Conservation (phyloP, 2,888 invertebrate genomes). For the Mantis religiosa region DNA sequence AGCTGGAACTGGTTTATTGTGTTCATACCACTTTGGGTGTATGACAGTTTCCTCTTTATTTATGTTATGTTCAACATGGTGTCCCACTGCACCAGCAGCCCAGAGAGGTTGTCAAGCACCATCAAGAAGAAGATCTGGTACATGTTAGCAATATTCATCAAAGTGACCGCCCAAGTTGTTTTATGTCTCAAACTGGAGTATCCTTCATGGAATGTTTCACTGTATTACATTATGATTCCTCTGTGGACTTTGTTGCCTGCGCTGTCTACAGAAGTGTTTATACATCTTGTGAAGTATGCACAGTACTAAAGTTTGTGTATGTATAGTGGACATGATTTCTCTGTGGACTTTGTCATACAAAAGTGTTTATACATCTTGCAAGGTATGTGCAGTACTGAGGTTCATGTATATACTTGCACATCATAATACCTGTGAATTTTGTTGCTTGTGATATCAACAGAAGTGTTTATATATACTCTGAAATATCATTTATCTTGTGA, state of each 20-base stretch:
- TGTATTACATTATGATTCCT: constrained; percentile 80
- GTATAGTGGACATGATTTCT: no score
- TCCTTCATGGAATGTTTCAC: constrained; percentile 62
- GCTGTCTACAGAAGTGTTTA: constrained; percentile 71
- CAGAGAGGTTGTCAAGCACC: constrained; percentile 48
- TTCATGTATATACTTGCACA: no score
- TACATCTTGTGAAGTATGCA: constrained; percentile 37
- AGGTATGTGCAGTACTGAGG: neutral
- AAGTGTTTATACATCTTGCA: no score
- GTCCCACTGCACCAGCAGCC: constrained; percentile 64
- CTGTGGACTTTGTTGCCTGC: constrained; percentile 79
- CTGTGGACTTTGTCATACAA: no score
- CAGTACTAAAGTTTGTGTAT: neutral
- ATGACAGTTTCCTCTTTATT: constrained; percentile 76
- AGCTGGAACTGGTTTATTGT: constrained; percentile 96
- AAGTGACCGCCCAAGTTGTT: constrained; percentile 83
- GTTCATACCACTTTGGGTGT: constrained; percentile 89
- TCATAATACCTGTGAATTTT: constrained; percentile 85
- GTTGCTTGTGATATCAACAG: constrained; percentile 67
- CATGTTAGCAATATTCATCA: constrained; percentile 74
- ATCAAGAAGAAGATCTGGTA: constrained; percentile 57
- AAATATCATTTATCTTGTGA: no score
- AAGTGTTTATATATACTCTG: constrained; percentile 69
- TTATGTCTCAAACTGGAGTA: constrained; percentile 84
- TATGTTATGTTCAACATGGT: constrained; percentile 87